Evolutionary conservation across 2,113 vertebrate genomes (phyloP).

Genomic region (Myodes glareolus): DNA sequence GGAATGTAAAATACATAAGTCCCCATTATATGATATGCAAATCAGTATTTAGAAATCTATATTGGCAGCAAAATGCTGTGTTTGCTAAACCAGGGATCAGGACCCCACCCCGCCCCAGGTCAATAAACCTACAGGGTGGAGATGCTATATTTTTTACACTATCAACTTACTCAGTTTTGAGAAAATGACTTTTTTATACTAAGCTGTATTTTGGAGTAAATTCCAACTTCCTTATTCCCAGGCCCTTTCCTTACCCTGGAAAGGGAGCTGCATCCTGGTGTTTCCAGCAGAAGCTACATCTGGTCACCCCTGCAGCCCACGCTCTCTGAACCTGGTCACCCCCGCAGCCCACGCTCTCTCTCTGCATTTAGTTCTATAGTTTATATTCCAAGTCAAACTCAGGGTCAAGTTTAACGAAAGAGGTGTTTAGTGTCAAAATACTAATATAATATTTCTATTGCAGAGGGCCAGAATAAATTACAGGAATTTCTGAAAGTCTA

Average conservation of each 20-base stretch:
- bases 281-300: slow-evolving; percentile 17
- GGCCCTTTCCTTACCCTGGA: not conserved
- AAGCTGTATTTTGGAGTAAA: slow-evolving; percentile 51
- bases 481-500: slow-evolving; percentile 16
- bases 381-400: slow-evolving; percentile 64
- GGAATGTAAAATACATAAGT: slow-evolving; percentile 21
- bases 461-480: slow-evolving; percentile 50
- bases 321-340: too few relatives aligned
- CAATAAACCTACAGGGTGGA: not conserved
- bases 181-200: slow-evolving; percentile 46
- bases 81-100: not conserved
- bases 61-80: not conserved
- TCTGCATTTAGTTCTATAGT: slow-evolving; percentile 14
- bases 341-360: not conserved
- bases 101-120: not conserved
- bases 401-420: slow-evolving; percentile 63
- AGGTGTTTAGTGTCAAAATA: slow-evolving; percentile 12
- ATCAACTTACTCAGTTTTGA: not conserved
- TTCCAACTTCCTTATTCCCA: not conserved
- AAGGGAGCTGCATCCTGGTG: not conserved
- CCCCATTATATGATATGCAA: not conserved
- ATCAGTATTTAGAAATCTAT: not conserved
- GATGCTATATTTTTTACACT: not conserved
- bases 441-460: not conserved
- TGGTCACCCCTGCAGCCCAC: not conserved